phyloP scores from a whole-genome alignment of 30 jellyfish, hydroid and myxozoan species.

The Euphysa ruthae region DNA sequence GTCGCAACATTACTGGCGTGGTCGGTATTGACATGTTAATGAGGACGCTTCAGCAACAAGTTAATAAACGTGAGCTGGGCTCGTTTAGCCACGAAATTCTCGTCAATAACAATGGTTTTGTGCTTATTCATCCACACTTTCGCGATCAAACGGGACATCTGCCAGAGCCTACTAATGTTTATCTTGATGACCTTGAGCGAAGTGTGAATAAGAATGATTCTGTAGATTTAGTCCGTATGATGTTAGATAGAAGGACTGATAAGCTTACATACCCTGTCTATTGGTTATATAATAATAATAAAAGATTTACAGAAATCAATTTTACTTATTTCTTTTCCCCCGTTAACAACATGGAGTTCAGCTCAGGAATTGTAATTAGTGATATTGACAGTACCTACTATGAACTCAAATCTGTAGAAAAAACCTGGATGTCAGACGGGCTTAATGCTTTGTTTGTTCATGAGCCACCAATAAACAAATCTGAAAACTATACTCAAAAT shows the following conservation, averaged over 20 bases:
- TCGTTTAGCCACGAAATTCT: constrained; percentile 17
- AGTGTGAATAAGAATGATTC: constrained; percentile 5
- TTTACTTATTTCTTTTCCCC: constrained; percentile 2
- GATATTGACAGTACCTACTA: neutral
- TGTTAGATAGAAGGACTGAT: neutral
- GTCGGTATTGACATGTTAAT: constrained; percentile 16
- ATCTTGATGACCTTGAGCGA: constrained; percentile 53
- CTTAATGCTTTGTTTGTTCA: neutral
- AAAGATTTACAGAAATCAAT: neutral
- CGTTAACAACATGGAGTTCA: neutral
- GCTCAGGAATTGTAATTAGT: constrained; percentile 8
- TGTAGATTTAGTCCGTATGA: neutral
- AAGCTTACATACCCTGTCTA: neutral
- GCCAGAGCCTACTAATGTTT: constrained; percentile 68
- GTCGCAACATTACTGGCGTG: constrained; percentile 1
- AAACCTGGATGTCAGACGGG: neutral
- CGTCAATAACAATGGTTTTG: constrained; percentile 16
- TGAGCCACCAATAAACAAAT: neutral
- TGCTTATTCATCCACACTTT: constrained; percentile 17
- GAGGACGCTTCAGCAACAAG: neutral
- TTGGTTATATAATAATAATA: constrained; percentile 5
- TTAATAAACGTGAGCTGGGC: neutral
- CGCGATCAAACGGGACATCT: constrained; percentile 55
- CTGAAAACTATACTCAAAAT: neutral
- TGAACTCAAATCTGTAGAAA: neutral